Evolutionary conservation across 2,113 vertebrate species (phyloP).

Genomic region (Crotophaga sulcirostris): DNA sequence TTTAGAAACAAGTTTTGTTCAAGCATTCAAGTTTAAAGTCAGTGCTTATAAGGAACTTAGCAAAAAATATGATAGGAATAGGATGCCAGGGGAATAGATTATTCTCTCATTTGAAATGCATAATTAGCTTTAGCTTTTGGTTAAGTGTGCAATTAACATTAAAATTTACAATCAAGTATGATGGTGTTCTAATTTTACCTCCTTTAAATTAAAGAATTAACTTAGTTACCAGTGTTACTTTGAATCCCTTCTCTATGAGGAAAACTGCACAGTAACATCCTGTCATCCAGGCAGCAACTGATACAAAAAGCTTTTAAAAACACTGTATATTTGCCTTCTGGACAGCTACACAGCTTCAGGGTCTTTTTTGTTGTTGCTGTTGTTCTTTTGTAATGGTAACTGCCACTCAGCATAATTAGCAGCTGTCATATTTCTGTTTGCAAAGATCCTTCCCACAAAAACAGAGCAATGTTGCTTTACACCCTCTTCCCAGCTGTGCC

Average conservation of each 20-base stretch:
- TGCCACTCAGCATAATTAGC: slow-evolving; percentile 40
- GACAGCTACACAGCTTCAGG: neutral
- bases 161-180: slow-evolving; percentile 51
- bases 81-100: slow-evolving; percentile 35
- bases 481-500: slow-evolving; percentile 41
- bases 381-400: neutral
- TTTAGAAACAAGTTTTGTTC: neutral
- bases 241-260: neutral
- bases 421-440: slow-evolving; percentile 36
- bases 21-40: neutral
- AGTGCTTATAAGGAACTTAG: neutral
- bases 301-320: slow-evolving; percentile 12
- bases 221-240: neutral
- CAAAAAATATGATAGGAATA: slow-evolving; percentile 15
- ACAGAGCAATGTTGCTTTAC: neutral
- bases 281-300: neutral
- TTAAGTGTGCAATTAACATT: slow-evolving; percentile 63
- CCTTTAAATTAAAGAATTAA: neutral
- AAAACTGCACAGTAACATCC: neutral
- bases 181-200: slow-evolving; percentile 48
- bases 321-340: slow-evolving; percentile 11
- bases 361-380: neutral
- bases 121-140: slow-evolving; percentile 51
- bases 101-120: slow-evolving; percentile 47
- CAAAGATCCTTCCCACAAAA: slow-evolving; percentile 11